Percentiles rank a stretch among this genome's conserved stretches.
Conservation (phyloP, 2,113 vertebrate species). For the Lagopus muta region DNA sequence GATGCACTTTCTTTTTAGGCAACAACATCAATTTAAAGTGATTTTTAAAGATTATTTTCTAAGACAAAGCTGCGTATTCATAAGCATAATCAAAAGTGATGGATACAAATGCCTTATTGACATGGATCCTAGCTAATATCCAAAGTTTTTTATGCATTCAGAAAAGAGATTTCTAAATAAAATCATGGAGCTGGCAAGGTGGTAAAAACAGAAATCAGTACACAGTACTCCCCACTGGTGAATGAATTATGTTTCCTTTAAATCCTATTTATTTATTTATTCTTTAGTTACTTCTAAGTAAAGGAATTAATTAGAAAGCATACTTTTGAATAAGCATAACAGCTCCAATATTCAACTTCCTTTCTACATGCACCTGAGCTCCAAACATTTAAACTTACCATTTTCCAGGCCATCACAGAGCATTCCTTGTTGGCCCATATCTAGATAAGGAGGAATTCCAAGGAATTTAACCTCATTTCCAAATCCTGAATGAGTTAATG, state of each 20-base stretch:
- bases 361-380: background rate
- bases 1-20: background rate
- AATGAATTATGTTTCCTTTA: background rate
- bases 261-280: background rate
- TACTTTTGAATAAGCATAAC: background rate
- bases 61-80: background rate
- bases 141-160: background rate
- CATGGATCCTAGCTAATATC: background rate
- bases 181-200: background rate
- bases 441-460: background rate
- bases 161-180: background rate
- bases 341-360: background rate
- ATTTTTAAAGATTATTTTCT: background rate
- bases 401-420: background rate
- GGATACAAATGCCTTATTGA: background rate
- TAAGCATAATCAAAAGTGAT: background rate
- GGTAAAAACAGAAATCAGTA: background rate
- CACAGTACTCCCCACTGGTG: background rate
- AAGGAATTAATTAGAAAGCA: background rate
- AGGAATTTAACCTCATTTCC: background rate
- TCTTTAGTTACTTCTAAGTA: background rate
- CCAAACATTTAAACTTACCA: background rate
- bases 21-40: background rate
- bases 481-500: background rate
- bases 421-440: background rate